These are phyloP conservation scores for Rutilus rutilus DNA, from an alignment of 2,113 vertebrate species.

Conservation along the genomic window DNA sequence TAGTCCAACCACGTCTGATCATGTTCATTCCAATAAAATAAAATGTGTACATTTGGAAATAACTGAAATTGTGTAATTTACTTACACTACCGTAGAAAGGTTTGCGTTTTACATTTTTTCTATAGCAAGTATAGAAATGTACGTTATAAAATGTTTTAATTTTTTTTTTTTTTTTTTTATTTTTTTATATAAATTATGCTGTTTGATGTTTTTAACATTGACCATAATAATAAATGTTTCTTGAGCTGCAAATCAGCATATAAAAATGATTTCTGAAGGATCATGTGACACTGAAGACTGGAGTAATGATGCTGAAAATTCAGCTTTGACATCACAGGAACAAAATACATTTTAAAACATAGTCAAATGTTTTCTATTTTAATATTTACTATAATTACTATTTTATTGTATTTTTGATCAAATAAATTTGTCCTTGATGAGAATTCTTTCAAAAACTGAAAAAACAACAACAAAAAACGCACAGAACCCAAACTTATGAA, in stretches of 20 bases:
- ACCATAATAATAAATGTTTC: neutral
- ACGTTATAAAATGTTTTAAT: no score
- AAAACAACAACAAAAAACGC: no score
- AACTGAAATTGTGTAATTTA: neutral
- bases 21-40: neutral
- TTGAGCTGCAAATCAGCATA: neutral
- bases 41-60: neutral
- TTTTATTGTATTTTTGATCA: neutral
- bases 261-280: neutral
- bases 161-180: no score
- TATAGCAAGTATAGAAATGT: no score
- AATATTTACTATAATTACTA: neutral
- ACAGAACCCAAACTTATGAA: no score
- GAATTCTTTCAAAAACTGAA: no score
- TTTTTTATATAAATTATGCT: no score
- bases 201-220: neutral
- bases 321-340: neutral
- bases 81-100: no score
- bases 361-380: no score
- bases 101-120: neutral
- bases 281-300: neutral
- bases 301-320: neutral
- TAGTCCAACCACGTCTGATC: neutral
- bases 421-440: neutral
- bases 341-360: neutral